Conservation (phyloP, 2,797 vertebrate genomes). For the Meriones psammophilus region DNA sequence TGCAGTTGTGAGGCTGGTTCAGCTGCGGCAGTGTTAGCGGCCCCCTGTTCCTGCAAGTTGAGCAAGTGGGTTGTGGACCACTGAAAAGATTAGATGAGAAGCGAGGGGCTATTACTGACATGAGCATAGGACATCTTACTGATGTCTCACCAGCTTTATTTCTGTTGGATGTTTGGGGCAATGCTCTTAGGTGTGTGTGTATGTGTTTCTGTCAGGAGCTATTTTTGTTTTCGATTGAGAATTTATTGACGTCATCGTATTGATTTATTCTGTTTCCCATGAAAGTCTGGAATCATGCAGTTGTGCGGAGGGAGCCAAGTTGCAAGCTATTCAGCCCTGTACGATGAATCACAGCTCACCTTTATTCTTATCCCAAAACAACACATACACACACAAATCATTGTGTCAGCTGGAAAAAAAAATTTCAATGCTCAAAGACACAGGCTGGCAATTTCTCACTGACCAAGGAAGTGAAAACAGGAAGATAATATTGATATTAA, state of each 20-base stretch:
- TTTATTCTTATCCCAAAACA: background rate
- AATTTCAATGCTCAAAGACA: background rate
- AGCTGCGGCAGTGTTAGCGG: background rate
- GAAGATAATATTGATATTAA: background rate
- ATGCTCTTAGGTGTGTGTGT: background rate
- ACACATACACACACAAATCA: background rate
- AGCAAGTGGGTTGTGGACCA: background rate
- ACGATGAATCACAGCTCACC: background rate
- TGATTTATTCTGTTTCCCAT: conserved; percentile 9
- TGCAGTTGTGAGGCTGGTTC: background rate
- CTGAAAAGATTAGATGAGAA: background rate
- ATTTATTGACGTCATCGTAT: conserved; percentile 50
- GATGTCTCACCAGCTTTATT: background rate
- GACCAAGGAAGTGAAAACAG: background rate
- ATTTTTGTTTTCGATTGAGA: conserved; percentile 15
- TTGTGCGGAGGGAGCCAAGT: background rate
- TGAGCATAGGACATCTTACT: background rate
- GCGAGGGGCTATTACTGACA: background rate
- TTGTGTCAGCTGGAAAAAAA: background rate
- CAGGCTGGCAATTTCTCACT: background rate
- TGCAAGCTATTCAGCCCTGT: conserved; percentile 17
- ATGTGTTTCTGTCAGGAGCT: conserved; percentile 15
- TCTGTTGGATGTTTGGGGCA: background rate
- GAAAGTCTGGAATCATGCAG: background rate
- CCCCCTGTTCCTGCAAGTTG: background rate